phyloP scores from a whole-genome alignment of 2,797 vertebrate genomes.

The Poeciliopsis gracilis region DNA sequence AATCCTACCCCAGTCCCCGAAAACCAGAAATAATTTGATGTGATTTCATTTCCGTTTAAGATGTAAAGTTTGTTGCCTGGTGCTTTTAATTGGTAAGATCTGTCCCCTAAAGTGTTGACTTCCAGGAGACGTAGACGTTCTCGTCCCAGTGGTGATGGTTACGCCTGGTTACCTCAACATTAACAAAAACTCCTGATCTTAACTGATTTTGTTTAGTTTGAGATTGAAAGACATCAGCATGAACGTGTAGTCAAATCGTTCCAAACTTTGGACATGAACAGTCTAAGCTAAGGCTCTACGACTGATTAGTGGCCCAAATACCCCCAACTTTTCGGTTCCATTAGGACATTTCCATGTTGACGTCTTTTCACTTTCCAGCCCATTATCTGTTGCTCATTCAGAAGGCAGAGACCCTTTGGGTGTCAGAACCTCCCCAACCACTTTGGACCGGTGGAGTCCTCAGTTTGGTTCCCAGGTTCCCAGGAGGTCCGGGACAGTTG shows the following conservation, averaged over 20 bases:
- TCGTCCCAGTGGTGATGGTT: neutral
- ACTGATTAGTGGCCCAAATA: neutral
- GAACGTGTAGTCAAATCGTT: no score
- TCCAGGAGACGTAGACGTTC: neutral
- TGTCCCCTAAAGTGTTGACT: neutral
- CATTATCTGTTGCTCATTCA: neutral
- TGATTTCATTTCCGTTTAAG: neutral
- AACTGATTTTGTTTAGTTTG: neutral
- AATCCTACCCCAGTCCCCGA: neutral
- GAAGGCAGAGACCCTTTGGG: neutral
- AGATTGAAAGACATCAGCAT: neutral
- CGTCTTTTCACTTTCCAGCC: neutral
- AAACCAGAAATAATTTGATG: neutral
- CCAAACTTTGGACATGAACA: neutral
- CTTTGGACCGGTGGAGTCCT: neutral
- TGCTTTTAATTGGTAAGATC: neutral
- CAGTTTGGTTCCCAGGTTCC: neutral
- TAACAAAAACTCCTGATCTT: neutral
- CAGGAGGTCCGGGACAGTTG: neutral
- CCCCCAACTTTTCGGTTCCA: neutral
- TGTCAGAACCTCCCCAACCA: neutral
- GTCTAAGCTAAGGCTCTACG: neutral
- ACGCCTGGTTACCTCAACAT: neutral
- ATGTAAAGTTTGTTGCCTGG: neutral
- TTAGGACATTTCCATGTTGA: neutral